Evolutionary conservation across 2,888 invertebrate species (phyloP), one percentile per base, ranked within the genome.

Genomic region (Nysson spinosus): DNA sequence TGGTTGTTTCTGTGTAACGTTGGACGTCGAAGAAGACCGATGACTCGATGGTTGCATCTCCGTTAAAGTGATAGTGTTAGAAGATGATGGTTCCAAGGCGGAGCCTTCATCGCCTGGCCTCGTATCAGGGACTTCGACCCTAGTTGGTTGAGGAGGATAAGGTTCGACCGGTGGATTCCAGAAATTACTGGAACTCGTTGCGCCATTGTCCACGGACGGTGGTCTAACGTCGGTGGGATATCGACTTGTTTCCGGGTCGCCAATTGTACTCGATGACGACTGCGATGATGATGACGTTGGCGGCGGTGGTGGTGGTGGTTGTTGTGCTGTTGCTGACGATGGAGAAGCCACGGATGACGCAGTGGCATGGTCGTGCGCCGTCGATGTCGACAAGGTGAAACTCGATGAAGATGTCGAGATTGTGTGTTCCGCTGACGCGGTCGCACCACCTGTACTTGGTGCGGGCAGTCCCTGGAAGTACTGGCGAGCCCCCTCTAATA

Each of bases 401-500:
- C 57, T 61, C 60, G 74, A 57, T 28, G 75, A 50, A 32, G 60
- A 77, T 60, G 66, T 69, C 61, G 71, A 67, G 55, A 70, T 70
- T 56, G 50, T 66, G 44, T 77, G 80, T 28, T 80, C 77, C 54
- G 80, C 80, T 71, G 79, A 75, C 49, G 70, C 77, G 60, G 79
- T 75, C 49, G 86, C 83, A 78, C 87, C 88, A 71, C 87, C 88
- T 82, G 89, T 89, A 83, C 90, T 90, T 57, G 89, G 89, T 78
- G 89, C 88, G 72, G 94, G 94, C 86, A 94, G 89, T 86, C 94
- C 94, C 91, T 94, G 92, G 88, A 94, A 94, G 89, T 93, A 94
- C 90, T 93, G 93, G 87, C 94, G 92, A 87, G 93, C 93, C 88
- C 93, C 93, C 91, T 94, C 93, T 91, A 94, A 89, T 89, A 93